Base-by-base conservation (phyloP, 1,140 invertebrate species). In the Meloidogyne floridensis region DNA sequence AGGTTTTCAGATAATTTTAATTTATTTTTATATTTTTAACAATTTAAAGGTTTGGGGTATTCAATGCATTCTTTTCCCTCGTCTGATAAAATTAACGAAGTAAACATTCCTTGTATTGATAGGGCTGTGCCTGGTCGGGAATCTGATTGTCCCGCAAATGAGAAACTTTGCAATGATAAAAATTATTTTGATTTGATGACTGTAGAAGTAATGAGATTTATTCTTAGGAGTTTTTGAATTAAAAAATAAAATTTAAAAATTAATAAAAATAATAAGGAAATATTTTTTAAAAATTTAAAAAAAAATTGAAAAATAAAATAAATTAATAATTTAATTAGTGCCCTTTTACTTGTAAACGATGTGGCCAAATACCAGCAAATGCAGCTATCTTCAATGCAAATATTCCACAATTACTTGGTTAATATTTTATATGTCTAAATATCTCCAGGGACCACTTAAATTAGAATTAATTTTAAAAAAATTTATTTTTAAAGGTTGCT, bases 131-230 rank as follows among this genome's bases (percentile, higher is more conserved):
- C 77, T 18, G 77, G 77, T 3, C 54, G 77, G 3, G 10, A 69
- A 51, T 69, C 54, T 51, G 77, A 79, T 9, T 79, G 77, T 15
- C 54, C 65, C 9, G 59, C 32, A 47, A 72, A 65, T 5, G 9
- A 47, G 10, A 13, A 79, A 10, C n/a, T 79, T 47, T 79, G 77
- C 77, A 51, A 79, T 53, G 11, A 79, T 51, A 47, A 15, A 6
- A 42, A 71, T 18, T 79, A 79, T 71, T 53, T 43, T 43, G 77
- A 79, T 51, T 51, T 79, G 20, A 79, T 79, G 77, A 79, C 77
- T 54, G 10, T 71, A 59, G 59, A 79, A 71, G 77, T 72, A 32
- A 15, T 20, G 43, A n/a, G 65, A 77, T 15, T 54, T 0, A 11
- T 2, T 54, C 2, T 54, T 47, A 0, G 7, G 47, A 47, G 4